Evolutionary conservation across 2,888 invertebrate genomes (phyloP), one percentile per base, ranked within the genome.

Genomic region (Melanostoma scalare): DNA sequence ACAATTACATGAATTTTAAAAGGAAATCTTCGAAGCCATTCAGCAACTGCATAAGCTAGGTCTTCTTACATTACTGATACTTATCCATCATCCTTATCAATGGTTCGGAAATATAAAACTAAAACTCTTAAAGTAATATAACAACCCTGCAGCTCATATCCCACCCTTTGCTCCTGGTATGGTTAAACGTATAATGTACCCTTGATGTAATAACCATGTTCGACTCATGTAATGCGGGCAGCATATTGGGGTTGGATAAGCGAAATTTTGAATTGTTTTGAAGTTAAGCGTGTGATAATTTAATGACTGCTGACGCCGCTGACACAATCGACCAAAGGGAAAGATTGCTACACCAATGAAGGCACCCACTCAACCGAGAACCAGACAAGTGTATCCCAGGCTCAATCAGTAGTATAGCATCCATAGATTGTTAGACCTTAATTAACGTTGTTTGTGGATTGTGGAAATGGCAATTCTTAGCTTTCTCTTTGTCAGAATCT

Each of bases 151-250:
- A 30, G n/a, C 38, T 40, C 87, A 87, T 79, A 86, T 78, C 65
- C 88, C 85, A 80, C 85, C 79, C 60, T 58, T 73, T 75, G 67
- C 53, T 77, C 75, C 77, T 44, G 67, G 60, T 44, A 61, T 48
- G 50, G 38, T 50, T 63, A 38, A 50, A 40, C 63, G 30, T 79
- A 81, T 84, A 79, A 78, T 86, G 85, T 87, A 87, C 86, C 87
- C 88, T 90, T 84, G 89, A 90, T 89, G 90, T 90, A 90, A 90
- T 90, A 90, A 90, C 89, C 90, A 88, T 90, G 90, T 90, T 89
- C 87, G 87, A 87, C 87, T 87, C 89, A 89, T 90, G 90, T 90
- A 89, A 90, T 90, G 88, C 89, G 90, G 89, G 74, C 80, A 72
- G 72, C 88, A 86, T 63, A 86, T 86, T 84, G 79, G 55, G 77